Conservation (phyloP, 2,797 vertebrate genomes). For the Valencia hispanica region DNA sequence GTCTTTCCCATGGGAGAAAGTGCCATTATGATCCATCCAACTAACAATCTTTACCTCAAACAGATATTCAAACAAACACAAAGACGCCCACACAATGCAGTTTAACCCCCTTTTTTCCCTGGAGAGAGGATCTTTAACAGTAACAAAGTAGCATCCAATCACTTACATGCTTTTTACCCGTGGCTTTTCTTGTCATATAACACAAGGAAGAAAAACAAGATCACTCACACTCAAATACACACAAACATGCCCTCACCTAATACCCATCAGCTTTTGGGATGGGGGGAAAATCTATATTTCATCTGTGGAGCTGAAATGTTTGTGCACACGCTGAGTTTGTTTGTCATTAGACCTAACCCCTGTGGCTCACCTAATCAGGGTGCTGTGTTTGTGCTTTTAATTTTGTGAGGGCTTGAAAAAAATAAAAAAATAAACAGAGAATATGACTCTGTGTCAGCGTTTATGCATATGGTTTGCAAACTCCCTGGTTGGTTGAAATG, state of each 20-base stretch:
- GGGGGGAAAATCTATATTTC: slow-evolving; percentile 80
- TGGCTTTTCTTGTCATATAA: slow-evolving; percentile 54
- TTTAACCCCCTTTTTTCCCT: slow-evolving; percentile 65
- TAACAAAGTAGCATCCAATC: slow-evolving; percentile 72
- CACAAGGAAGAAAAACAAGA: slow-evolving; percentile 63
- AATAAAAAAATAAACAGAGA: slow-evolving; percentile 23
- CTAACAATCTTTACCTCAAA: slow-evolving; percentile 31
- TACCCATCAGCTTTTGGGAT: slow-evolving; percentile 73
- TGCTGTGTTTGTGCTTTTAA: slow-evolving; percentile 52
- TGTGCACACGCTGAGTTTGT: slow-evolving; percentile 75
- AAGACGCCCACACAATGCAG: slow-evolving; percentile 36
- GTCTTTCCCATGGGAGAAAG: slow-evolving; percentile 48
- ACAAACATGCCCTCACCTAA: slow-evolving; percentile 55
- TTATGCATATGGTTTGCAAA: slow-evolving; percentile 18
- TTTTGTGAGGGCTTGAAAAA: slow-evolving; percentile 37
- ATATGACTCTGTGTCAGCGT: slow-evolving; percentile 36
- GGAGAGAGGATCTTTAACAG: slow-evolving; percentile 72
- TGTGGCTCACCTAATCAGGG: slow-evolving; percentile 76
- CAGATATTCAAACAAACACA: slow-evolving; percentile 16
- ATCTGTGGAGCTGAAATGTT: slow-evolving; percentile 76
- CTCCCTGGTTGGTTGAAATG: slow-evolving; percentile 37
- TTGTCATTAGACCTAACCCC: slow-evolving; percentile 79
- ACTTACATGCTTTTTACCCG: slow-evolving; percentile 62
- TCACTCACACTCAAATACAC: slow-evolving; percentile 22
- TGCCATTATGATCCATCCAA: slow-evolving; percentile 45